A percentile compares a stretch with the other conserved stretches of the same genome.
Conservation (phyloP, 2,888 invertebrate species). For the Plebejus argus region DNA sequence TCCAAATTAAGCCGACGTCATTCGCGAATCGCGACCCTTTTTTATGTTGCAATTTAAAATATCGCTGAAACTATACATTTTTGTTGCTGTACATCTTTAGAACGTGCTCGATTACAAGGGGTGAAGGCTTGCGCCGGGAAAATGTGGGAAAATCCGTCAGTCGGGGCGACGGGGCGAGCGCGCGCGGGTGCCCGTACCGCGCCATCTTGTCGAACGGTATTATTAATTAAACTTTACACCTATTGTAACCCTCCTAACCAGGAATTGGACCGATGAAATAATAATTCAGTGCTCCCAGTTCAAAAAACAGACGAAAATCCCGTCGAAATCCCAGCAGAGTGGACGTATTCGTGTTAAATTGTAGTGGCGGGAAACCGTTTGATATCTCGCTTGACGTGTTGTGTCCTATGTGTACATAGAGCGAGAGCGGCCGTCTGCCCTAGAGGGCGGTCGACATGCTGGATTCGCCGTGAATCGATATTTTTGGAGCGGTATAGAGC, state of each 20-base stretch:
- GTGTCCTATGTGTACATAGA: constrained; percentile 78
- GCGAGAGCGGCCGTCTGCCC: constrained; percentile 76
- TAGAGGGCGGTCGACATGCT: constrained; percentile 79
- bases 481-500: constrained; percentile 76
- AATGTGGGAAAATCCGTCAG: constrained; percentile 75
- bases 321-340: constrained; percentile 44
- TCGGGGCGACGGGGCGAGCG: constrained; percentile 61
- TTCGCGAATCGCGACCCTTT: background rate
- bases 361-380: constrained; percentile 80
- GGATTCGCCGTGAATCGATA: constrained; percentile 80
- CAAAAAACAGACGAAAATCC: background rate
- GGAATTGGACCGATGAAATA: constrained; percentile 47
- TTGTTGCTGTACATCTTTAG: constrained; percentile 62
- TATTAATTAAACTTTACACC: constrained; percentile 68
- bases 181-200: constrained; percentile 59
- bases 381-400: constrained; percentile 79
- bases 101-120: constrained; percentile 78
- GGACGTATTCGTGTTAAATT: constrained; percentile 63
- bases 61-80: constrained; percentile 48
- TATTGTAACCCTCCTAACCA: constrained; percentile 61
- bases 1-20: background rate
- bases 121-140: constrained; percentile 79
- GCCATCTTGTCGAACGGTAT: constrained; percentile 53
- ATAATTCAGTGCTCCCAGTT: constrained; percentile 41
- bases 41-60: constrained; percentile 32